Percentiles rank a stretch among this genome's conserved stretches.
phyloP scores from a whole-genome alignment of 2,888 invertebrate species.

The Rhyacophila evoluta region DNA sequence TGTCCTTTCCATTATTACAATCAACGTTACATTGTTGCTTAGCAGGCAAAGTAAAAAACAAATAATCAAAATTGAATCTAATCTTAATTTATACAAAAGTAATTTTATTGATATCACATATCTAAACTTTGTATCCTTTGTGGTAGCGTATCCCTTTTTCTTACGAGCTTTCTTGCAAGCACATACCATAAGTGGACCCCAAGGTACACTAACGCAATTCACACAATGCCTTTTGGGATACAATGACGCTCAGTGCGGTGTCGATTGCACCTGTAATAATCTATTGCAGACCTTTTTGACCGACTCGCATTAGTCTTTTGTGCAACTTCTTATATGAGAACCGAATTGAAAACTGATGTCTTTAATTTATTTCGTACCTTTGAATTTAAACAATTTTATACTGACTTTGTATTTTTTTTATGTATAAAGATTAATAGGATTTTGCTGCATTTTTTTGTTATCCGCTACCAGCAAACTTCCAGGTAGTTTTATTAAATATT shows the following conservation, averaged over 20 bases:
- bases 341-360: neutral
- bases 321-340: slow-evolving; percentile 29
- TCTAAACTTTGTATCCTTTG: neutral
- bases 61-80: no score
- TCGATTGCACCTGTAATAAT: slow-evolving; percentile 51
- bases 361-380: slow-evolving; percentile 27
- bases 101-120: no score
- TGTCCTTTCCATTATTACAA: no score
- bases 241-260: slow-evolving; percentile 38
- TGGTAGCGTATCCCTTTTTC: neutral
- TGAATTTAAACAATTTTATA: neutral
- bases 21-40: no score
- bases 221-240: slow-evolving; percentile 45
- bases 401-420: neutral
- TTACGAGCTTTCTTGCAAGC: neutral
- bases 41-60: no score
- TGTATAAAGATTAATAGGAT: neutral
- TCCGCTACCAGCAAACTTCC: neutral
- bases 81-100: no score
- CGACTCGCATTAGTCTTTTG: slow-evolving; percentile 18
- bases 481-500: neutral
- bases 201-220: slow-evolving; percentile 44
- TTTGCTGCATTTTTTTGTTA: neutral
- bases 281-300: slow-evolving; percentile 43
- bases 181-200: neutral